A percentile compares a stretch with the other conserved stretches of the same genome.
phyloP scores from a whole-genome alignment of 2,113 vertebrate species.

The Megaptera novaeangliae region DNA sequence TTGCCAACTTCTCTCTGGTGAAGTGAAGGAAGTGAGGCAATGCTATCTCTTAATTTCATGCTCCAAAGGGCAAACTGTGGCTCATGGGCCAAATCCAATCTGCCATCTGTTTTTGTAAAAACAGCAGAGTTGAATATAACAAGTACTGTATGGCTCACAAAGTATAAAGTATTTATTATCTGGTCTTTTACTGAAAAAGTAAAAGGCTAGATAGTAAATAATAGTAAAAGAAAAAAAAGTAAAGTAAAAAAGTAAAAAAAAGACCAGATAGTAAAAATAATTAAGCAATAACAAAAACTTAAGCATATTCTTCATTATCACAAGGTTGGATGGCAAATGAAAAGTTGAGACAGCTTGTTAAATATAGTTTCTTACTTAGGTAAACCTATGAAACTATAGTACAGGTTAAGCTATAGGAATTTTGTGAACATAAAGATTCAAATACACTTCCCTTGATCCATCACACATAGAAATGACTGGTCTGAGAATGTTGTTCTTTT shows the following conservation, averaged over 20 bases:
- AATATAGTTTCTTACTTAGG: background rate
- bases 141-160: background rate
- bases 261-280: background rate
- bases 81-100: background rate
- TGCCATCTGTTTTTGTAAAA: slow-evolving; percentile 35
- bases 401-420: background rate
- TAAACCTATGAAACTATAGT: background rate
- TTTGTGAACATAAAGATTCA: background rate
- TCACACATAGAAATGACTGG: background rate
- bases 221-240: no score
- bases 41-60: background rate
- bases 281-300: background rate
- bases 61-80: background rate
- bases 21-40: slow-evolving; percentile 3
- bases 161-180: background rate
- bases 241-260: no score
- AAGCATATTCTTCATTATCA: background rate
- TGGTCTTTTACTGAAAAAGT: background rate
- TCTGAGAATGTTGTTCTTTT: background rate
- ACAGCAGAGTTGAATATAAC: background rate
- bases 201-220: no score
- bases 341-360: background rate
- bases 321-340: background rate
- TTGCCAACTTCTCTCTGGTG: background rate
- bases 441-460: background rate